phyloP scores from a whole-genome alignment of 2,113 vertebrate genomes.

The Anser cygnoides region DNA sequence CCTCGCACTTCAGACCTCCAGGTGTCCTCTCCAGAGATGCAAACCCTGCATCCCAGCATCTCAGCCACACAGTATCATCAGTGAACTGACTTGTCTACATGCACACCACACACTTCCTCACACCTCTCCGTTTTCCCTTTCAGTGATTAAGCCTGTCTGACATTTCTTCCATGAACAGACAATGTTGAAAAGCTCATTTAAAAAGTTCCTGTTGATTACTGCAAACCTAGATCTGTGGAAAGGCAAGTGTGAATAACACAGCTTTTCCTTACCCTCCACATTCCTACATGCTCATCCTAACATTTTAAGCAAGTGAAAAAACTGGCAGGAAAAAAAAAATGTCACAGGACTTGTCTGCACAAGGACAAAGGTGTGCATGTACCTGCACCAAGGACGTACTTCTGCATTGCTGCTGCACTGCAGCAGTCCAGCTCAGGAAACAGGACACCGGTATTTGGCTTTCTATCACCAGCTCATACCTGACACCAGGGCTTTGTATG shows the following conservation, averaged over 20 bases:
- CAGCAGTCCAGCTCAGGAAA: background rate
- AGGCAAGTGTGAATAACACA: background rate
- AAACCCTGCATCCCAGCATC: background rate
- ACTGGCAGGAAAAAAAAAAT: background rate
- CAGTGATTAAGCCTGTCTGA: background rate
- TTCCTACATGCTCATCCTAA: background rate
- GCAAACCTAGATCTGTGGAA: background rate
- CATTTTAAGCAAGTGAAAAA: background rate
- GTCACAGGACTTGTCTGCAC: background rate
- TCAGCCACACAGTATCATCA: background rate
- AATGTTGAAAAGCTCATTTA: background rate
- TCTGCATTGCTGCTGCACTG: background rate
- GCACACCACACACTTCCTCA: fast-evolving
- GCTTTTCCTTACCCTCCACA: background rate
- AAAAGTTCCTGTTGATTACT: background rate
- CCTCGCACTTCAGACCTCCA: background rate
- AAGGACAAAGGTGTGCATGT: fast-evolving
- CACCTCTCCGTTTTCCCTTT: background rate
- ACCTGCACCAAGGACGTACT: background rate
- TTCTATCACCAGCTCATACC: fast-evolving
- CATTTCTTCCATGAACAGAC: background rate
- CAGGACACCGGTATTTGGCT: background rate
- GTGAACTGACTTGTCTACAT: background rate
- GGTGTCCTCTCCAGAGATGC: background rate
- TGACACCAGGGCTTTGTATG: background rate